Percentiles rank a stretch among this genome's conserved stretches.
These are phyloP conservation scores for Odocoileus hemionus DNA, from an alignment of 2,113 vertebrate species.

Conservation along the genomic window DNA sequence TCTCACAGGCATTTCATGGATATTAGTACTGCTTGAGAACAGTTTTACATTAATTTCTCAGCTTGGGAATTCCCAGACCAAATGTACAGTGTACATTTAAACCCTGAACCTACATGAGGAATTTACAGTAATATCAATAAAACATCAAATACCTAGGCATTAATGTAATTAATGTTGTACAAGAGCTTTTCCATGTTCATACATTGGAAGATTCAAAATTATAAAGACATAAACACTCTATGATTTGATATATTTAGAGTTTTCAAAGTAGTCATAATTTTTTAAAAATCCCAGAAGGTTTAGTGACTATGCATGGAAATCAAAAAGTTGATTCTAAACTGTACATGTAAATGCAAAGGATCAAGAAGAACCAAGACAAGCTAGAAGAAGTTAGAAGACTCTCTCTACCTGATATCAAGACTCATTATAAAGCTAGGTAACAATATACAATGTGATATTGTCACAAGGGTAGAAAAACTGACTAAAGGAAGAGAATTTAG, in stretches of 20 bases:
- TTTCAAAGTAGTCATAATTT: background rate
- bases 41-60: background rate
- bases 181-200: background rate
- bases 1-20: background rate
- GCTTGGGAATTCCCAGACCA: background rate
- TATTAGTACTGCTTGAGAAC: background rate
- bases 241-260: background rate
- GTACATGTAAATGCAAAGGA: background rate
- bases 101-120: background rate
- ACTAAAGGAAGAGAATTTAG: background rate
- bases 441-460: too few relatives aligned
- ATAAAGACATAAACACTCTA: background rate
- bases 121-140: background rate
- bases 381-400: background rate
- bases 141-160: background rate
- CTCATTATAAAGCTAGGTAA: background rate
- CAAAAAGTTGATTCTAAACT: background rate
- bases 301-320: background rate
- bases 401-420: background rate
- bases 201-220: background rate
- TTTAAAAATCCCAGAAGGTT: background rate
- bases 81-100: background rate
- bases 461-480: background rate
- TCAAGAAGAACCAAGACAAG: background rate
- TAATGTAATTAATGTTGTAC: background rate